Percentiles rank a stretch among this genome's conserved stretches.
Conservation (phyloP, 2,888 invertebrate species). For the Noctua fimbriata region DNA sequence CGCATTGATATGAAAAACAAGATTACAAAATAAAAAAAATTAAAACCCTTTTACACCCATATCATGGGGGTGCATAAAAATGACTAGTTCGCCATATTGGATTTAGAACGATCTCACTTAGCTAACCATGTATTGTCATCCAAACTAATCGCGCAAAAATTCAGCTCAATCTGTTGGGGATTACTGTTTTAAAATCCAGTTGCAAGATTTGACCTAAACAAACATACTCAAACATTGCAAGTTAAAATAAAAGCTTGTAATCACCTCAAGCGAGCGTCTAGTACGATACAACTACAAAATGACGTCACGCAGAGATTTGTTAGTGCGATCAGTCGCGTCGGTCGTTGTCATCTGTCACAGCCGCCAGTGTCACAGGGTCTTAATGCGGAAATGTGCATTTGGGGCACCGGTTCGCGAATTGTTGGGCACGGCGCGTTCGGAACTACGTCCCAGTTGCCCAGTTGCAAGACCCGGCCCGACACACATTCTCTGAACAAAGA, state of each 20-base stretch:
- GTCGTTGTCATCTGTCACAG: constrained; percentile 53
- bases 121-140: too few species aligned
- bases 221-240: neutral
- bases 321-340: constrained; percentile 33
- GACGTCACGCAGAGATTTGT: constrained; percentile 29
- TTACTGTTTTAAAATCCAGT: too few species aligned
- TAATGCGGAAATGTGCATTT: constrained; percentile 84
- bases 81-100: too few species aligned
- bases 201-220: too few species aligned
- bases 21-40: neutral
- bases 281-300: neutral
- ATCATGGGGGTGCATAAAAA: neutral
- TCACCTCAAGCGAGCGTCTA: neutral
- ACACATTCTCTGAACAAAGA: constrained; percentile 78
- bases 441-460: constrained; percentile 79
- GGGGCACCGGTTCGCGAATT: constrained; percentile 81
- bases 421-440: constrained; percentile 76
- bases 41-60: neutral
- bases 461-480: constrained; percentile 74
- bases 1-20: constrained; percentile 6
- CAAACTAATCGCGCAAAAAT: too few species aligned
- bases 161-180: too few species aligned
- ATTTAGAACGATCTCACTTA: too few species aligned
- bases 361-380: constrained; percentile 67
- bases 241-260: neutral